A percentile compares a stretch with the other conserved stretches of the same genome.
phyloP scores from a whole-genome alignment of 2,888 invertebrate species.

The Alcis repandata region DNA sequence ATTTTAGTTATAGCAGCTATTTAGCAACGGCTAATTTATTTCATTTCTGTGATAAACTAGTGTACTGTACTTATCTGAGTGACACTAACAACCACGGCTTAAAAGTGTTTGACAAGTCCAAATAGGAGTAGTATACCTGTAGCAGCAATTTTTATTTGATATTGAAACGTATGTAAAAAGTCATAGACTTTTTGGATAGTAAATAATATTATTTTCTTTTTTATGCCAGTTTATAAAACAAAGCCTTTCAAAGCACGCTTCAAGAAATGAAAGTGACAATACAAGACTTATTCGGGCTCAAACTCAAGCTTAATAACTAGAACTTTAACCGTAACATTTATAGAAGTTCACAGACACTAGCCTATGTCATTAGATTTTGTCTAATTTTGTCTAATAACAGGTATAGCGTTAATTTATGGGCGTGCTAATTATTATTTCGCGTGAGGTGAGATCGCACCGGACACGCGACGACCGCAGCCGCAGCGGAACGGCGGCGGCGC shows the following conservation, averaged over 20 bases:
- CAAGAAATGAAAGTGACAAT: no score
- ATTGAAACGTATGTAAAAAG: no score
- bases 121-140: no score
- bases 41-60: no score
- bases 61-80: no score
- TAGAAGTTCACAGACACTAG: constrained; percentile 1
- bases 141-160: no score
- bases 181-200: no score
- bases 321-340: background rate
- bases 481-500: background rate
- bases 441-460: constrained; percentile 31
- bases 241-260: no score
- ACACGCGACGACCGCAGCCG: constrained; percentile 6
- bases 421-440: constrained; percentile 40
- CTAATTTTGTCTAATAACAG: constrained; percentile 19
- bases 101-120: no score
- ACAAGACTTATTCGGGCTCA: background rate
- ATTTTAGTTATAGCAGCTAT: background rate
- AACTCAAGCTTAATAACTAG: constrained; percentile 7
- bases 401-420: constrained; percentile 27
- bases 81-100: no score
- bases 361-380: constrained; percentile 11
- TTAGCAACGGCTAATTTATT: background rate
- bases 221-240: no score
- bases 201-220: no score